Conservation (phyloP, 2,888 invertebrate genomes). For the Pasiphila rectangulata region DNA sequence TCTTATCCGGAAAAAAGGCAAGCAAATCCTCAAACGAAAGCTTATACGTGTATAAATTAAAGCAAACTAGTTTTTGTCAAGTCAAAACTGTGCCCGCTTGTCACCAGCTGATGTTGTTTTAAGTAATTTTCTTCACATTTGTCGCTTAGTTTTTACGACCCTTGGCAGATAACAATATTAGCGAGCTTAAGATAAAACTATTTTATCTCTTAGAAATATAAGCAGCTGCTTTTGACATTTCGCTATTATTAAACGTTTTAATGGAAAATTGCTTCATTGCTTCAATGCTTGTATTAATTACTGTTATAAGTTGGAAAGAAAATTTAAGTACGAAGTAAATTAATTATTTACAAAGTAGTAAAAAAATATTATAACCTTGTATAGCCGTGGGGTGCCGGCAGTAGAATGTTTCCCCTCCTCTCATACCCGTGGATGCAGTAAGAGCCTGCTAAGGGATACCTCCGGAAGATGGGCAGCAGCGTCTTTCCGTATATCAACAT, state of each 20-base stretch:
- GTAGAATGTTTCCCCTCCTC: too few relatives aligned
- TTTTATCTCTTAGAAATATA: constrained; percentile 15
- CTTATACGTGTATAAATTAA: constrained; percentile 33
- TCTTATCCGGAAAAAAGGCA: too few relatives aligned
- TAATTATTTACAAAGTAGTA: too few relatives aligned
- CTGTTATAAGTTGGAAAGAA: background rate
- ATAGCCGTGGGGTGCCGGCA: too few relatives aligned
- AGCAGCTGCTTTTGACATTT: constrained; percentile 16
- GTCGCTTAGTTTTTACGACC: constrained; percentile 40
- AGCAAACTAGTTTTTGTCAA: constrained; percentile 43
- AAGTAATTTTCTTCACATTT: constrained; percentile 51
- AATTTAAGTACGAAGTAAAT: background rate
- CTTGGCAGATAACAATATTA: constrained; percentile 39
- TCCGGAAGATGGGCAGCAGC: too few relatives aligned
- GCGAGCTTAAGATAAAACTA: constrained; percentile 25
- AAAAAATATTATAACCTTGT: too few relatives aligned
- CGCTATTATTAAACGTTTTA: constrained; percentile 4
- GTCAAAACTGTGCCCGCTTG: constrained; percentile 37
- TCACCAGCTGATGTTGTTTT: constrained; percentile 48
- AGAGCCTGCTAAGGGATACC: too few relatives aligned
- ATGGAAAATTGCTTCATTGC: background rate
- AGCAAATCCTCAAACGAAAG: background rate
- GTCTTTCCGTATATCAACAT: too few relatives aligned
- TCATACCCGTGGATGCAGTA: too few relatives aligned
- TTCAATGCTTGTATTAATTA: background rate